phyloP scores from a whole-genome alignment of 37 sponge, comb jelly and placozoan genomes.

The Oopsacas minuta region DNA sequence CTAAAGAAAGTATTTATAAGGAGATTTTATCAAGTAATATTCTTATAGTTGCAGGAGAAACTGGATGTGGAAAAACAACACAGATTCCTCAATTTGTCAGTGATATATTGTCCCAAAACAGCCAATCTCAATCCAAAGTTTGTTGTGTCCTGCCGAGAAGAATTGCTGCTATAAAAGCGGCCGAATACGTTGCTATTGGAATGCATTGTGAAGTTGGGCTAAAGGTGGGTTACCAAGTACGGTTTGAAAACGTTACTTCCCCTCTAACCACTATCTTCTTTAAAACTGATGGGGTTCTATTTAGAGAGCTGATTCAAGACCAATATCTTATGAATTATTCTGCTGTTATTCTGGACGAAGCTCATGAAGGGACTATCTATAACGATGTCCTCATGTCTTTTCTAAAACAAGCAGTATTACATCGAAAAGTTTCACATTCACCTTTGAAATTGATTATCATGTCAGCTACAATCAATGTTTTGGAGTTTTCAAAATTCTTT shows the following conservation, averaged over 20 bases:
- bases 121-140: background rate
- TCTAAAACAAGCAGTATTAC: background rate
- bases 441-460: background rate
- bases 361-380: background rate
- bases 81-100: background rate
- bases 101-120: background rate
- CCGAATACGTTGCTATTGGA: background rate
- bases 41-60: background rate
- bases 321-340: background rate
- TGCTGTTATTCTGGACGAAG: background rate
- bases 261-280: background rate
- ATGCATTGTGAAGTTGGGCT: background rate
- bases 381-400: background rate
- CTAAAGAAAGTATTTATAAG: background rate
- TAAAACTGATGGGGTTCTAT: background rate
- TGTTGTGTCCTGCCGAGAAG: background rate
- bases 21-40: background rate
- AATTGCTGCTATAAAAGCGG: background rate
- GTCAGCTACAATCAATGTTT: background rate
- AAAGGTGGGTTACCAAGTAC: background rate
- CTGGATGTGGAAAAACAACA: slow-evolving; percentile 13
- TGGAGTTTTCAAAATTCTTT: background rate
- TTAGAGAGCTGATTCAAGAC: background rate
- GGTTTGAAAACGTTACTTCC: background rate
- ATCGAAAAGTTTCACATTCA: background rate